Evolutionary conservation across 2,797 vertebrate species (phyloP).

Genomic region (Anolis apletophallus): DNA sequence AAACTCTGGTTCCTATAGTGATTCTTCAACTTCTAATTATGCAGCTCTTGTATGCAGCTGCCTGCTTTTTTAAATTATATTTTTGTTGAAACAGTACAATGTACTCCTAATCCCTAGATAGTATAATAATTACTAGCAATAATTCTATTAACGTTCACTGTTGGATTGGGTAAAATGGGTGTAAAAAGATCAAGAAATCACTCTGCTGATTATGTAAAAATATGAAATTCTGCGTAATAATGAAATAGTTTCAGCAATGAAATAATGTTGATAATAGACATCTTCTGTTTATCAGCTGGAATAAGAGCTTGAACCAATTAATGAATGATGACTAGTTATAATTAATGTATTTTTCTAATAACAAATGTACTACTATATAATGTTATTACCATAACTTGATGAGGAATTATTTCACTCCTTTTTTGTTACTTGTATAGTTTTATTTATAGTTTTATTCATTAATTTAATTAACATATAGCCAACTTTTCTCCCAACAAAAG

Average conservation of each 20-base stretch:
- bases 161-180: background rate
- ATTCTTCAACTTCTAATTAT: slow-evolving; percentile 13
- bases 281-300: background rate
- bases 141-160: background rate
- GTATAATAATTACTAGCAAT: background rate
- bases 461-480: too few relatives aligned
- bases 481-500: too few relatives aligned
- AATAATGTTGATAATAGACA: background rate
- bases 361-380: background rate
- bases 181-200: background rate
- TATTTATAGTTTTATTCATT: too few relatives aligned
- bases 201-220: background rate
- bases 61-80: slow-evolving; percentile 13
- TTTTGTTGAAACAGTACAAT: slow-evolving; percentile 4
- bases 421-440: too few relatives aligned
- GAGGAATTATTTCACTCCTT: too few relatives aligned
- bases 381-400: too few relatives aligned
- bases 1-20: background rate
- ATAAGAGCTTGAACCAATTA: background rate
- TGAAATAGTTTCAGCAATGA: background rate
- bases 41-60: background rate
- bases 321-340: background rate
- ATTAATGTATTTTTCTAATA: background rate
- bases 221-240: background rate
- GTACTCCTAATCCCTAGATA: slow-evolving; percentile 9